Base-by-base conservation (phyloP, 2,888 invertebrate species). In the Phortica magna region DNA sequence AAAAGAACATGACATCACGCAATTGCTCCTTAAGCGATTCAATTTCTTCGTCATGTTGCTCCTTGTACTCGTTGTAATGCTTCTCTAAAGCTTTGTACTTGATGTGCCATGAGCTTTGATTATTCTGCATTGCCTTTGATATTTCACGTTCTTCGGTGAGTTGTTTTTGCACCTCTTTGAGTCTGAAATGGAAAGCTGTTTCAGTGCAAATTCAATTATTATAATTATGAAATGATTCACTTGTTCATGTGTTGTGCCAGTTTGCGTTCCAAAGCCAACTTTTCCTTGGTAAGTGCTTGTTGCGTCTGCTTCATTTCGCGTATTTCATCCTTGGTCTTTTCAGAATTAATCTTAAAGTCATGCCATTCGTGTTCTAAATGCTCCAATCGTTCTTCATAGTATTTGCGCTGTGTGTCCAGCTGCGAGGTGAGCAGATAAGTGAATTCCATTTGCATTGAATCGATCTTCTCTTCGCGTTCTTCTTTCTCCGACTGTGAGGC, bases 381-480 rank as follows among this genome's bases (percentile, higher is more conserved):
- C 57, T 93, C 93, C 79, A 97, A 92, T 84, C 94, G 94, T 73
- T 97, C 96, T 91, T 99, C 98, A 92, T 97, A 99, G 92, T 96
- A 98, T 84, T 95, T 94, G 22, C 99, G 93, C 92, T 99, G 99
- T 17, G 97, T 95, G 91, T 99, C 99, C 71, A 99, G 93, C 89
- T 99, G 99, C 73, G 97, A 97, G 1, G 99, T 99, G 65, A 99
- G 93, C 77, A 99, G 93, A 93, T 99, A 98, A 0, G 98, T 98
- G 91, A 98, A 99, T 93, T 99, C 99, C 78, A 99, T 93, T 90
- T 98, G 98, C 73, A 99, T 95, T 0, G 98, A 95, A 92, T 99
- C 98, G 75, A 98, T 94, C 92, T 99, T 99, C 84, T 97, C 98
- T 80, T 93, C 93, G 67, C 93, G 93, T 82, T 94, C 94, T 70